phyloP scores from a whole-genome alignment of 2,113 vertebrate species.

The Balaeniceps rex region DNA sequence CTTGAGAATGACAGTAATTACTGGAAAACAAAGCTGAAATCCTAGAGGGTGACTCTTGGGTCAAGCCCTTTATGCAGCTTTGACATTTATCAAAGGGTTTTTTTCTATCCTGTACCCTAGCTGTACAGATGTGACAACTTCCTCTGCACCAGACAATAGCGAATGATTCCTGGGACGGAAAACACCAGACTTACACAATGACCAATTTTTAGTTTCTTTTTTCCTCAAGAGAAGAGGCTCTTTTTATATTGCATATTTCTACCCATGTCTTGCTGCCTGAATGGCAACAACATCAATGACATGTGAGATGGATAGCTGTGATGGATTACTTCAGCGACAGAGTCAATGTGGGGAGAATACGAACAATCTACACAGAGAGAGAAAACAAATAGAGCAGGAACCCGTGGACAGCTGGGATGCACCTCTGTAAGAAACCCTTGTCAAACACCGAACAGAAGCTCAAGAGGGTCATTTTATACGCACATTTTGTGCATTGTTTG shows the following conservation, averaged over 20 bases:
- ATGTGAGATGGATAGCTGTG: not conserved
- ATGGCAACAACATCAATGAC: not conserved
- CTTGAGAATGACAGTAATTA: not conserved
- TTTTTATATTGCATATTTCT: slow-evolving; percentile 1
- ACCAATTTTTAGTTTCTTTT: not conserved
- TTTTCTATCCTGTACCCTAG: not conserved
- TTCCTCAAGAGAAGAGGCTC: not conserved
- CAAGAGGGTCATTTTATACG: not conserved
- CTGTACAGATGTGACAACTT: not conserved
- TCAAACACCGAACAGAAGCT: not conserved
- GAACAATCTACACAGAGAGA: not conserved
- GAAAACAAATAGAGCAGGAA: not conserved
- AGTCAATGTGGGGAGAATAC: not conserved
- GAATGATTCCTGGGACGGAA: not conserved
- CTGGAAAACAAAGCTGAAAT: slow-evolving; percentile 1
- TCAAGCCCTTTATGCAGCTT: not conserved
- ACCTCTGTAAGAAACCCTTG: not conserved
- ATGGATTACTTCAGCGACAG: not conserved
- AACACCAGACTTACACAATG: not conserved
- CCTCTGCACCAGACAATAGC: slow-evolving; percentile 1
- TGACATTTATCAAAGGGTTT: not conserved
- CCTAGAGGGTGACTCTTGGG: not conserved
- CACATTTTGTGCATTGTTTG: not conserved
- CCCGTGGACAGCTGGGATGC: not conserved
- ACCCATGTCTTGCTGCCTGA: not conserved